Base-by-base conservation (phyloP, 2,888 invertebrate genomes). In the Drosophila glabriapex region DNA sequence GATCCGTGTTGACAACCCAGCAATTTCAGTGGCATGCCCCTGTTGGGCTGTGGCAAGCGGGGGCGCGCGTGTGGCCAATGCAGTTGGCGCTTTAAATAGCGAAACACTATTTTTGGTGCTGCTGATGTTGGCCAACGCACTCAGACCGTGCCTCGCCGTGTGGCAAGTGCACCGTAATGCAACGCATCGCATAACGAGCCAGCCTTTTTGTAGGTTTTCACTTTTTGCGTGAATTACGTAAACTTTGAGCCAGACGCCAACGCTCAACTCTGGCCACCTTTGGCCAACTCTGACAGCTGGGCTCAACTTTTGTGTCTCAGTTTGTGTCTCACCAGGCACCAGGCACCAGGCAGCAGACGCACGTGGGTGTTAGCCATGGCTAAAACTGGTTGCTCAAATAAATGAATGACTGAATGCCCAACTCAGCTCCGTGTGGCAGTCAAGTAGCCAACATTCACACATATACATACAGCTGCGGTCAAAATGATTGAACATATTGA, bases 21-120 rank as follows among this genome's bases (percentile, higher is more conserved):
- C 78, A 78, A 81, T 78, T 78, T 73, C 58, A 29, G 62, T 72
- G 67, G 77, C 71, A 71, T 76, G 60, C 62, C 59, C 59, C 29
- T 16, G 14, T 37, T 19, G 28, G 54, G 25, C 6, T 35, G n/a
- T 7, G 29, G n/a, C 37, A 39, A 29, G 29, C 31, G 58, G 10
- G 16, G 31, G 29, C 43, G 43, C 69, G 43, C 74, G 46, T 75
- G 71, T 71, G 83, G 80, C 83, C 89, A 83, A 85, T 89, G 83
- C 71, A 73, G 66, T 74, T 71, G 61, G 50, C 66, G 50, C 78
- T 80, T 74, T 78, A 70, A 82, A 78, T 78, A 78, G 78, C 61
- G 53, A 29, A 59, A 50, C 59, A 65, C 68, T 80, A 78, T 78
- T 78, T 78, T 78, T 46, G 39, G 58, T 63, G 16, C 50, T 50